Evolutionary conservation across 1,140 invertebrate genomes (phyloP), one percentile per base, ranked within the genome.

Genomic region (Meteorus sp.): DNA sequence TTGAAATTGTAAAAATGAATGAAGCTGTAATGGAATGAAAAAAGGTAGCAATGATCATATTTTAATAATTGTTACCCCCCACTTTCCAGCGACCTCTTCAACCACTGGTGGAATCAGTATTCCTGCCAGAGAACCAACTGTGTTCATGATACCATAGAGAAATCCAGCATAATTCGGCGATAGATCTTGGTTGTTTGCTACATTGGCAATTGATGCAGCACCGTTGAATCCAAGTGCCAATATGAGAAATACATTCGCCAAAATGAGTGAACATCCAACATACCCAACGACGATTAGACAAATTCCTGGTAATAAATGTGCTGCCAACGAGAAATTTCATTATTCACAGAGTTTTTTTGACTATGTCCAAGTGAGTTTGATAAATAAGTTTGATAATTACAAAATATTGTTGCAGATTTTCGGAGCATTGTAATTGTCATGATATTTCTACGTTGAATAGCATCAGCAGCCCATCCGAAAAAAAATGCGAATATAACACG

Each of bases 111-210:
- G 86, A 2, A 86, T 85, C 23, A 89, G 85, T 59, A 89, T 86
- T 13, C 86, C 87, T 3, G 86, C 82, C 0, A 82, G 83, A 4
- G 82, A 82, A 2, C 86, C 88, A 20, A 89, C 61, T 23, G 84
- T 86, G 65, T 89, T 89, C 33, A 88, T 86, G 17, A 89, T 85
- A n/a, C 88, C 88, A 61, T 89, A 89, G 7, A 89, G 67, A 5
- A 86, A 85, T 5, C 88, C 88, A 9, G 91, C 91, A 77, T 85
- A 90, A 74, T 90, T 92, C 3, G 87, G 88, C 0, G 90, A 87
- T 11, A 93, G 77, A 76, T 92, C 90, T 74, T 94, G 86, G 61
- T 91, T 89, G 67, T 94, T 93, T 55, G 90, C 87, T 63, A 91
- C 79, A 75, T 89, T 93, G 0, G 90, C 88, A 20, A 91, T 82